A percentile compares a stretch with the other conserved stretches of the same genome.
These are phyloP conservation scores for Alexandromys fortis DNA, from an alignment of 2,113 vertebrate species.

Conservation along the genomic window DNA sequence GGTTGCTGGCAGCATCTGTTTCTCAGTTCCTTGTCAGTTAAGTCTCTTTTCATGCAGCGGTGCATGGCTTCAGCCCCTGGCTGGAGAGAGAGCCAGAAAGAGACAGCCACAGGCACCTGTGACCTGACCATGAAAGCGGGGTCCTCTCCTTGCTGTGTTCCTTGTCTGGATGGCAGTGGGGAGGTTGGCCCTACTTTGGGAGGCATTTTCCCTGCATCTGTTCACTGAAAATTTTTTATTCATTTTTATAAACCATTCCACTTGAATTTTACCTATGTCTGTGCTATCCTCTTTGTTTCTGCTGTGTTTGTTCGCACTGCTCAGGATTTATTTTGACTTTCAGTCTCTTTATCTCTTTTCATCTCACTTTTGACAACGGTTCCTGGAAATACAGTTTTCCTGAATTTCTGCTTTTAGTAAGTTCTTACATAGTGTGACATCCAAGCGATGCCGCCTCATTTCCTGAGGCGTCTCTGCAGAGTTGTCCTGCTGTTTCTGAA, in stretches of 20 bases:
- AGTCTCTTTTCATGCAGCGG: not conserved
- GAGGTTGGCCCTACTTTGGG: not conserved
- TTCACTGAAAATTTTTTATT: not conserved
- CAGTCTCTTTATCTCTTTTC: not conserved
- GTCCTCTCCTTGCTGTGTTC: not conserved
- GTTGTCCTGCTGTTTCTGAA: slow-evolving; percentile 45
- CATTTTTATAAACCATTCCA: not conserved
- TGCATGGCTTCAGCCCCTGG: too few relatives aligned
- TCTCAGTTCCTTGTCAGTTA: not conserved
- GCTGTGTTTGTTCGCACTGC: not conserved
- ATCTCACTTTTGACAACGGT: not conserved
- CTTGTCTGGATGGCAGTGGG: not conserved
- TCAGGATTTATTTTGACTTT: not conserved
- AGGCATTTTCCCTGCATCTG: not conserved
- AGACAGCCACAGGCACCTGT: not conserved
- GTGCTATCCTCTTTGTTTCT: not conserved
- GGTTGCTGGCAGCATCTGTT: not conserved
- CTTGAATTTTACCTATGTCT: not conserved
- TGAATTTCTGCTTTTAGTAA: slow-evolving; percentile 48
- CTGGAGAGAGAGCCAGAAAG: not conserved
- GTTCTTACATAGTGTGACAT: slow-evolving; percentile 53
- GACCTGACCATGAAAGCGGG: not conserved
- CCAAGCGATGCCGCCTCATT: slow-evolving; percentile 19
- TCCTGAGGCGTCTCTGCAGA: slow-evolving; percentile 46
- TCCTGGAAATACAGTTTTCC: slow-evolving; percentile 42